Percentiles rank a stretch among this genome's conserved stretches.
These are phyloP conservation scores for Coilia nasus DNA, from an alignment of 2,797 vertebrate genomes.

Conservation along the genomic window DNA sequence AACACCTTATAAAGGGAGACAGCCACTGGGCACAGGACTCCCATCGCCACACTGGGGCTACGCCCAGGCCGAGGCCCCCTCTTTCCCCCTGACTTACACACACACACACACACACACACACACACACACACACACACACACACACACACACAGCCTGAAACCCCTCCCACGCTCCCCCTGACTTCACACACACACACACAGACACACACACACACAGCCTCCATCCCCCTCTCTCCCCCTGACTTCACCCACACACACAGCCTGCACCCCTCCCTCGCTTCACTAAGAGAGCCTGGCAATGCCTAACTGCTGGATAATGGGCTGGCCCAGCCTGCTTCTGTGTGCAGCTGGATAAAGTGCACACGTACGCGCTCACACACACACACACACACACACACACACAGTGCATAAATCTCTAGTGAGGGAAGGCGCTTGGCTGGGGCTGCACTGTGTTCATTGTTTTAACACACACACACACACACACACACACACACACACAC, in stretches of 20 bases:
- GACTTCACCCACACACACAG: no score
- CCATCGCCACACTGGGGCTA: no score
- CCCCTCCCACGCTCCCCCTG: no score
- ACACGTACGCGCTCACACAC: no score
- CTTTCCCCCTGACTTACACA: slow-evolving; percentile 18
- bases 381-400: not conserved
- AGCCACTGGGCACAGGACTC: not conserved
- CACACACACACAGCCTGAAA: not conserved
- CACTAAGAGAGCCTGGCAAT: no score
- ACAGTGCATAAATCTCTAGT: not conserved
- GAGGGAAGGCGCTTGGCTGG: not conserved
- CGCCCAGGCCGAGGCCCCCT: not conserved
- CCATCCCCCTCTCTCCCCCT: no score
- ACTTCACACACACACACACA: no score
- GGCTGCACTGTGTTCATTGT: not conserved
- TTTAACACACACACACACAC: not conserved
- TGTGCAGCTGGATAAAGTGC: no score
- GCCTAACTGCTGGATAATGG: no score
- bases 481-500: not conserved
- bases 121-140: not conserved
- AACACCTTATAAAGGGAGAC: slow-evolving; percentile 34
- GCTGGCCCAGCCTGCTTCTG: no score
- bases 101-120: not conserved
- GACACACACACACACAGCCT: no score
- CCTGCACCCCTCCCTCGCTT: no score